phyloP scores from a whole-genome alignment of 1,140 invertebrate genomes.

The Drosophila punjabiensis region DNA sequence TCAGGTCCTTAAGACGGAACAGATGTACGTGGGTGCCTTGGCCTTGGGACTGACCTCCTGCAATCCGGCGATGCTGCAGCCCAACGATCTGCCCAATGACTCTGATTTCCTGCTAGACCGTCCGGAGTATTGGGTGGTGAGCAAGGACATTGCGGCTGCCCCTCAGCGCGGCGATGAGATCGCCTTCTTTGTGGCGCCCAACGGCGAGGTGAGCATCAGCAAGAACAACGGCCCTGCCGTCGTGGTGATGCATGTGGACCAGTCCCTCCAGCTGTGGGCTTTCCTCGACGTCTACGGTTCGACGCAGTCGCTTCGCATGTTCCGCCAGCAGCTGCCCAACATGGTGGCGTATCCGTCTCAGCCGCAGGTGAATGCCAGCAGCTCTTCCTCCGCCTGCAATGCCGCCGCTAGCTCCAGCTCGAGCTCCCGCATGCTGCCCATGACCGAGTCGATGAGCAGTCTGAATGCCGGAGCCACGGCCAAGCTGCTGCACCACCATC shows the following conservation, averaged over 20 bases:
- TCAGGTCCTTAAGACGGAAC: slow-evolving; percentile 93
- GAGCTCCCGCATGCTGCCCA: slow-evolving; percentile 64
- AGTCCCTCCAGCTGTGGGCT: slow-evolving; percentile 95
- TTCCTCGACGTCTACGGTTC: slow-evolving; percentile 98
- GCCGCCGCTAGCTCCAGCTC: slow-evolving; percentile 22
- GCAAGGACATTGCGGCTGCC: slow-evolving; percentile 94
- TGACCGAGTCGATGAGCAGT: slow-evolving; percentile 86
- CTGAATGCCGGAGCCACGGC: slow-evolving; percentile 83
- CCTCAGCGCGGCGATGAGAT: slow-evolving; percentile 95
- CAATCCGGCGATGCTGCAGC: slow-evolving; percentile 91
- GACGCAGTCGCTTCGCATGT: slow-evolving; percentile 93
- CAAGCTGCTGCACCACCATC: slow-evolving; percentile 78
- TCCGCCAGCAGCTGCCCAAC: slow-evolving; percentile 85
- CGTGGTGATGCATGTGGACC: slow-evolving; percentile 97
- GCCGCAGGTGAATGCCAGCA: slow-evolving; percentile 64
- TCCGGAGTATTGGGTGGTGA: slow-evolving; percentile 99
- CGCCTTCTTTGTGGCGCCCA: slow-evolving; percentile 93
- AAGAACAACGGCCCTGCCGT: slow-evolving; percentile 93
- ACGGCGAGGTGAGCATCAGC: slow-evolving; percentile 95
- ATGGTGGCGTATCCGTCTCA: slow-evolving; percentile 81
- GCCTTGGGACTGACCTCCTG: slow-evolving; percentile 97
- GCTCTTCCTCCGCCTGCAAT: slow-evolving; percentile 28
- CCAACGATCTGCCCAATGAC: slow-evolving; percentile 95
- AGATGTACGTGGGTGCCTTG: slow-evolving; percentile 94
- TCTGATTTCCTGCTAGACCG: slow-evolving; percentile 96